Percentiles rank a stretch among this genome's conserved stretches.
Conservation (phyloP, 2,888 invertebrate genomes). For the Cephalotes varians region DNA sequence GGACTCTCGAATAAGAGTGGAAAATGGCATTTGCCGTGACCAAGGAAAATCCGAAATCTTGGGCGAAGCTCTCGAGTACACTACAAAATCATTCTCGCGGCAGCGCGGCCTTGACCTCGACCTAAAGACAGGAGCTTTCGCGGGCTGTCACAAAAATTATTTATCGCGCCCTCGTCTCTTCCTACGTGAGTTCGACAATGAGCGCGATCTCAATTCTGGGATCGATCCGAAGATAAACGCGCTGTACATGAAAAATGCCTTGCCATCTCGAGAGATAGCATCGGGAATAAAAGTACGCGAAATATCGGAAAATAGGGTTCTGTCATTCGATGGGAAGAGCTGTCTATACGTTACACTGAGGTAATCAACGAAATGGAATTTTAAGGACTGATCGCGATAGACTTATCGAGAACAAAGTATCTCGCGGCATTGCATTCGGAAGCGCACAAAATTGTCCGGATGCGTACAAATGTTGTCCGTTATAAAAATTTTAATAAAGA, state of each 20-base stretch:
- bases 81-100: slow-evolving; percentile 36
- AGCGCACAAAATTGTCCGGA: not conserved
- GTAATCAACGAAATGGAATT: not conserved
- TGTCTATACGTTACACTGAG: not conserved
- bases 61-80: not conserved
- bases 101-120: slow-evolving; percentile 62
- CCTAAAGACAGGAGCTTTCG: slow-evolving; percentile 48
- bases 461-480: not conserved
- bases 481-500: not conserved
- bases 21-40: not conserved
- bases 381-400: slow-evolving; percentile 6
- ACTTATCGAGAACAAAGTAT: not conserved
- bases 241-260: slow-evolving; percentile 1
- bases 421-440: not conserved
- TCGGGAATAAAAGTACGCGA: not conserved
- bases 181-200: slow-evolving; percentile 40
- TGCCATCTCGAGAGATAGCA: not conserved
- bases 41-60: slow-evolving; percentile 13
- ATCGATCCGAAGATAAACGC: slow-evolving; percentile 12
- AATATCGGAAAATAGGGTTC: not conserved
- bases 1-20: not conserved
- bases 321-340: not conserved
- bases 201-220: not conserved
- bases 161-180: slow-evolving; percentile 45
- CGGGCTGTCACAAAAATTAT: slow-evolving; percentile 57